Evolutionary conservation across 2,113 vertebrate genomes (phyloP).

Genomic region (Onychorhynchus coronatus): DNA sequence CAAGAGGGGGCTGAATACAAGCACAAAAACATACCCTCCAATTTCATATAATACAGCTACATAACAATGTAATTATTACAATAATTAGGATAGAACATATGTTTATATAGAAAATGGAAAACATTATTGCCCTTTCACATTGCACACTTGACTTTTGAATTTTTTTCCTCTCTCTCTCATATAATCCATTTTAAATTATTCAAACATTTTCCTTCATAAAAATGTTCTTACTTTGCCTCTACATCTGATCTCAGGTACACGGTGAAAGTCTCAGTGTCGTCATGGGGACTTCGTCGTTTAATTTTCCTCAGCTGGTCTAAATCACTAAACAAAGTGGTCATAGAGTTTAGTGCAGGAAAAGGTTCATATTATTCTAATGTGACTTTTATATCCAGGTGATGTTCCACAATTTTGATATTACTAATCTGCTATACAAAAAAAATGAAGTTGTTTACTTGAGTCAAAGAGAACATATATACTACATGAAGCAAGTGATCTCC

Average conservation of each 20-base stretch:
- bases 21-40: not conserved
- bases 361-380: not conserved
- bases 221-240: conserved; percentile 87
- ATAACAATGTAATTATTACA: not conserved
- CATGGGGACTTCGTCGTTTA: conserved; percentile 90
- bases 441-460: not conserved
- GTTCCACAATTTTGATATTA: not conserved
- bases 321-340: conserved; percentile 76
- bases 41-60: not conserved
- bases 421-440: not conserved
- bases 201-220: not conserved
- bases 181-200: not conserved
- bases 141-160: not conserved
- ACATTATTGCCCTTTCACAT: not conserved
- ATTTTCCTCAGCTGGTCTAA: conserved; percentile 93
- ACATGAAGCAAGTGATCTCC: not conserved
- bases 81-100: not conserved
- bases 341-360: not conserved
- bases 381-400: not conserved
- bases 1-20: not conserved
- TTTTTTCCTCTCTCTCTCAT: not conserved
- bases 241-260: conserved; percentile 94
- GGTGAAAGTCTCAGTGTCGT: conserved; percentile 95
- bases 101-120: not conserved
- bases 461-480: not conserved